A percentile compares a stretch with the other conserved stretches of the same genome.
Conservation (phyloP, 2,113 vertebrate species). For the Myrmecophaga tridactyla region DNA sequence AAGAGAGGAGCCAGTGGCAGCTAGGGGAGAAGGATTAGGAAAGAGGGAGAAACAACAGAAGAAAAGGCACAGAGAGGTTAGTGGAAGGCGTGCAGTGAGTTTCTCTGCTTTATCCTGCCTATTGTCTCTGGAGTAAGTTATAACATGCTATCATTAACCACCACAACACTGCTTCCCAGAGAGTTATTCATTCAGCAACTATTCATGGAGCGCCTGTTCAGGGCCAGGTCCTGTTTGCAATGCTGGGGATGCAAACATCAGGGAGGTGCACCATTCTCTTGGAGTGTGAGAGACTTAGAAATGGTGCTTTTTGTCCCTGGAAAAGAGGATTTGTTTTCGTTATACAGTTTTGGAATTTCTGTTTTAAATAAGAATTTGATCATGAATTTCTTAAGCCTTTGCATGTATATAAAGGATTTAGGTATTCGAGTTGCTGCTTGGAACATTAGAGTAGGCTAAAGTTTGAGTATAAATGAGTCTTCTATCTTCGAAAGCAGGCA, state of each 20-base stretch:
- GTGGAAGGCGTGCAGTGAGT: no score
- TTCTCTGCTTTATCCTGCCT: fast-evolving
- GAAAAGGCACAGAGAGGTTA: no score
- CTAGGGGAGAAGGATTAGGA: fast-evolving
- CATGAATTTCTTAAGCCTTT: not conserved
- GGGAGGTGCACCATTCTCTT: not conserved
- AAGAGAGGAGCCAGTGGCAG: not conserved
- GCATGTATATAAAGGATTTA: not conserved
- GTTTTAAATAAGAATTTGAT: not conserved
- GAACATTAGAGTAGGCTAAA: not conserved
- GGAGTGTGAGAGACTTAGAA: not conserved
- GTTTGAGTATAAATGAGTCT: not conserved
- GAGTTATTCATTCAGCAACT: no score
- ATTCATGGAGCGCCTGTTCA: fast-evolving
- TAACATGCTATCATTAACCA: fast-evolving
- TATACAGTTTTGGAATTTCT: not conserved
- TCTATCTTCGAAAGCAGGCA: not conserved
- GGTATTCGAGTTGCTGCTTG: not conserved
- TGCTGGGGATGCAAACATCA: fast-evolving
- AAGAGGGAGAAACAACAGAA: not conserved
- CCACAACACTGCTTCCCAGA: fast-evolving
- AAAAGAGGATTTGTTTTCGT: not conserved
- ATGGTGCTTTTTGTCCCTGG: not conserved
- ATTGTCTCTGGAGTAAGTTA: not conserved
- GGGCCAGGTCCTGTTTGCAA: no score